These are phyloP conservation scores for Mesoclemmys tuberculata DNA, from an alignment of 2,113 vertebrate genomes.

Conservation along the genomic window DNA sequence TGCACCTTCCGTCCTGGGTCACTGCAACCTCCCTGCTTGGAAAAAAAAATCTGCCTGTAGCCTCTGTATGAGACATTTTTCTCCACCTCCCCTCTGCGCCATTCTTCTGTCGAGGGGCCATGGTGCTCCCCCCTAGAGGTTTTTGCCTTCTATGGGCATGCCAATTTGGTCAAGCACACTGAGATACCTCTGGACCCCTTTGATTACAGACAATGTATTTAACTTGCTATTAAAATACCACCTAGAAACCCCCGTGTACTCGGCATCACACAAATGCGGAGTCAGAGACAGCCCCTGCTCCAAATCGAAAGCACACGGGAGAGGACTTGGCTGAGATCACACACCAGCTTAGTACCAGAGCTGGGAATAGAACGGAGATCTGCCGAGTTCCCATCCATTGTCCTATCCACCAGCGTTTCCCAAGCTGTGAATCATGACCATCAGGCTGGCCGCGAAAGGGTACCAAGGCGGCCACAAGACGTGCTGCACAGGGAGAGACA, in stretches of 20 bases:
- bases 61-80: neutral
- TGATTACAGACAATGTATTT: neutral
- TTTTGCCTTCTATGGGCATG: rapidly evolving
- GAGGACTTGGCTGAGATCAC: neutral
- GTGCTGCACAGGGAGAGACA: neutral
- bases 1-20: no score
- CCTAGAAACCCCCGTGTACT: neutral
- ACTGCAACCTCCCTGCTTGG: neutral
- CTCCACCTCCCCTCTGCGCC: neutral
- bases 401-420: neutral
- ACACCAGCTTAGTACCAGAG: neutral
- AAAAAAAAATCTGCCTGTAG: neutral
- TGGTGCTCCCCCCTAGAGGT: rapidly evolving
- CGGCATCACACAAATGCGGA: neutral
- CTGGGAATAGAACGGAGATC: neutral
- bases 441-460: neutral
- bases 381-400: neutral
- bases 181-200: neutral
- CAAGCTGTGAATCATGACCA: neutral
- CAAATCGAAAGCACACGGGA: neutral
- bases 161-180: rapidly evolving
- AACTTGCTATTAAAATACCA: neutral
- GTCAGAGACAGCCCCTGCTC: neutral
- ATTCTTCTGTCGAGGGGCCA: neutral
- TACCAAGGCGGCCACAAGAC: no score